A percentile compares a stretch with the other conserved stretches of the same genome.
Conservation (phyloP, 2,113 vertebrate species). For the Peromyscus leucopus region DNA sequence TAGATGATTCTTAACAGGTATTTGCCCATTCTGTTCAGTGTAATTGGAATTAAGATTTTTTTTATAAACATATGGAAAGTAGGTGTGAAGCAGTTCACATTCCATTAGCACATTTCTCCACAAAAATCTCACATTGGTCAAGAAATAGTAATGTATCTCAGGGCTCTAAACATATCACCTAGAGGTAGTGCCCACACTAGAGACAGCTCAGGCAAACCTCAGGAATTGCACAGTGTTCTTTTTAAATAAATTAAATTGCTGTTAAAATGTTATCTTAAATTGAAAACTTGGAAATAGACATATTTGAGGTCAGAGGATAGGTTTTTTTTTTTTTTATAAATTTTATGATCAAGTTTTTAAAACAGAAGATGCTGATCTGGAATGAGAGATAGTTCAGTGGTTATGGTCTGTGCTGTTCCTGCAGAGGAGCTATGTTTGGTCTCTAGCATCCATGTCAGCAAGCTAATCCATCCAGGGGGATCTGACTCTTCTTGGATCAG, state of each 20-base stretch:
- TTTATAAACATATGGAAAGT: constrained; percentile 70
- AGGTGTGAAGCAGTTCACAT: constrained; percentile 77
- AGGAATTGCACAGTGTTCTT: not conserved
- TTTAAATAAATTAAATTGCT: constrained; percentile 43
- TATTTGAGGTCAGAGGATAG: not conserved
- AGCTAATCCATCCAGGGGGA: not conserved
- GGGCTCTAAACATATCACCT: not conserved
- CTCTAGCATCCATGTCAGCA: not conserved
- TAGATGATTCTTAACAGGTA: constrained; percentile 30
- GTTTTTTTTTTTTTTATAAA: not conserved
- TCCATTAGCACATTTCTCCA: constrained; percentile 74
- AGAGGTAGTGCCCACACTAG: not conserved
- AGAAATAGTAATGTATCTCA: constrained; percentile 67
- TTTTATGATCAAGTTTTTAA: not conserved
- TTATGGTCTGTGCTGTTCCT: not conserved
- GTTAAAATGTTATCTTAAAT: constrained; percentile 15
- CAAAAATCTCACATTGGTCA: constrained; percentile 72
- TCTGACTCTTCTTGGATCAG: not conserved
- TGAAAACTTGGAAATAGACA: constrained; percentile 13
- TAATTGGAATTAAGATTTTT: constrained; percentile 64
- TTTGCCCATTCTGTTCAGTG: constrained; percentile 25
- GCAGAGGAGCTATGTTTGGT: not conserved
- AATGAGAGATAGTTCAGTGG: not conserved
- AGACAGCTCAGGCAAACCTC: not conserved
- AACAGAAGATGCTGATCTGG: not conserved